Evolutionary conservation across 2,888 invertebrate genomes (phyloP), one percentile per base, ranked within the genome.

Genomic region (Brachycybe producta): DNA sequence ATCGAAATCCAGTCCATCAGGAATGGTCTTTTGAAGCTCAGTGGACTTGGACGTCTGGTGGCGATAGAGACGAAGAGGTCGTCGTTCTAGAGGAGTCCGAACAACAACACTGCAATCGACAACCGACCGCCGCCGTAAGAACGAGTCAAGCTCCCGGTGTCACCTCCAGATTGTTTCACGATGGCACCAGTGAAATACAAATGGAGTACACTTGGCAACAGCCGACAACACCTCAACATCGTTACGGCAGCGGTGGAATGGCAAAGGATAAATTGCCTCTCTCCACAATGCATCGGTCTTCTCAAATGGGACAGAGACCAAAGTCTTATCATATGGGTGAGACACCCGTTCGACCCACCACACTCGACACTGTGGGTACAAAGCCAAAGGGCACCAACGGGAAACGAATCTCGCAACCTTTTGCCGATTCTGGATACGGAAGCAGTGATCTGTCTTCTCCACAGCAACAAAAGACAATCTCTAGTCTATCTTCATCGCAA

Each of bases 371-470:
- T 32, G 11, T 32, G 32, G 32, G 11, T 32, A 32, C 32, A n/a
- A 11, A n/a, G 11, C 32, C 13, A 13, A n/a, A 34, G 13, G 15
- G 21, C 45, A 49, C 34, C 35, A 50, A 8, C 39, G 23, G 15
- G 11, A 7, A 23, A 5, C 5, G n/a, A 34, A 27, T 26, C 48
- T 13, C n/a, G 15, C 40, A 19, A 21, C 28, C 17, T 17, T n/a
- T 27, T n/a, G 26, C 19, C 4, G 72, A 73, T 55, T 73, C 73
- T 1, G 76, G 74, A 2, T 75, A 75, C 58, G 70, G 71, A 54
- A 77, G 77, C 58, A 74, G 75, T 58, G 68, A 65, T 53, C 61
- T 53, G 65, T 69, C 0, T 64, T 63, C 44, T 62, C 63, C 7
- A 66, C 5, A 32, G 49, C 19, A 41, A 26, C 28, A 38, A 32